phyloP scores from a whole-genome alignment of 2,797 vertebrate species.

The Chelmon rostratus region DNA sequence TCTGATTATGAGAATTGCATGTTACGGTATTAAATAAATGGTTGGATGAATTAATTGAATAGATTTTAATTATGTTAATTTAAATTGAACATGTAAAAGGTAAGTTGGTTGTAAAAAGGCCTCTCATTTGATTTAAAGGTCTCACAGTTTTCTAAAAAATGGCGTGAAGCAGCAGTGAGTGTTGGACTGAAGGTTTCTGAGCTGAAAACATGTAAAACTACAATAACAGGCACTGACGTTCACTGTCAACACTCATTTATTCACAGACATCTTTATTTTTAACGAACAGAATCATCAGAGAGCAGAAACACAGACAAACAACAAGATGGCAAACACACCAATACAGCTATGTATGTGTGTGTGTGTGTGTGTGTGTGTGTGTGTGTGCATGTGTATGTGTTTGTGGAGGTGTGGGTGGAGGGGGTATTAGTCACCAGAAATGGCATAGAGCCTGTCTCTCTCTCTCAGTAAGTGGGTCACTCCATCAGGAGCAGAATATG shows the following conservation, averaged over 20 bases:
- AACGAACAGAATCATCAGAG: conserved; percentile 69
- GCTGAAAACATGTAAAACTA: conserved; percentile 48
- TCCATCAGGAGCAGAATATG: conserved; percentile 79
- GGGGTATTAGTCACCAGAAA: conserved; percentile 81
- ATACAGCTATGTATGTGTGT: conserved; percentile 20
- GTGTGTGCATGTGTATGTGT: conserved; percentile 49
- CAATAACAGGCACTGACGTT: conserved; percentile 48
- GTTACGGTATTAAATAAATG: not conserved
- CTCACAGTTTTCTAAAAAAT: not conserved
- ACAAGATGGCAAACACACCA: conserved; percentile 41
- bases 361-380: conserved; percentile 40
- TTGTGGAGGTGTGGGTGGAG: conserved; percentile 78
- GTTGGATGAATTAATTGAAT: not conserved
- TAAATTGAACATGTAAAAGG: not conserved
- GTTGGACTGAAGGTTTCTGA: not conserved
- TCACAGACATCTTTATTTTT: conserved; percentile 69
- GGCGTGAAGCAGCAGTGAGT: not conserved
- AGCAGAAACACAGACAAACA: conserved; percentile 57
- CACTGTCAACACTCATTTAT: conserved; percentile 65
- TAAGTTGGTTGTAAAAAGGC: not conserved
- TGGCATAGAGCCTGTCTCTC: conserved; percentile 70
- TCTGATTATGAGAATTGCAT: too few species aligned
- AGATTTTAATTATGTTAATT: not conserved
- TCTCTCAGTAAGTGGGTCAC: conserved; percentile 74
- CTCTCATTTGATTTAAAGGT: not conserved